phyloP scores from a whole-genome alignment of 1,140 invertebrate genomes.

The Lepidostoma basale region DNA sequence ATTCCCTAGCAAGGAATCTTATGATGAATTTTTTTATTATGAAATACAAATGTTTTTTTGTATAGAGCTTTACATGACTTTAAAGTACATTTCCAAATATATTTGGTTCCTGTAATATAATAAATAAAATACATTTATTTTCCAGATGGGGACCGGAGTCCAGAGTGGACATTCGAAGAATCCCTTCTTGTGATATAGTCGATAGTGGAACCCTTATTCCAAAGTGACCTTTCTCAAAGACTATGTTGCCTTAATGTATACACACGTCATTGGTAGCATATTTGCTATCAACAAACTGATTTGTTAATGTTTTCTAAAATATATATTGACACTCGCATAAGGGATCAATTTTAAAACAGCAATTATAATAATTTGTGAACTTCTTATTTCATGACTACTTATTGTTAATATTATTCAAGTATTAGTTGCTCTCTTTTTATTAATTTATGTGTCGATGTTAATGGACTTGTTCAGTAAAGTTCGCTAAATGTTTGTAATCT shows the following conservation, averaged over 20 bases:
- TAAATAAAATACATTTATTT: background rate
- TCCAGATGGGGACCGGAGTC: slow-evolving; percentile 37
- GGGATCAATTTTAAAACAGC: slow-evolving; percentile 17
- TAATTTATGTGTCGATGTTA: slow-evolving; percentile 17
- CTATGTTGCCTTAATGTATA: slow-evolving; percentile 41
- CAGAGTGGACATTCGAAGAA: slow-evolving; percentile 41
- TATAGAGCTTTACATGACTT: too few relatives aligned
- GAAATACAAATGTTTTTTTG: too few relatives aligned
- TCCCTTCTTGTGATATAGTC: slow-evolving; percentile 44
- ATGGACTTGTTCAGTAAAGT: background rate
- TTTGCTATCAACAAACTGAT: slow-evolving; percentile 35
- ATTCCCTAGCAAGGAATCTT: too few relatives aligned
- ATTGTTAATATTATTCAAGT: slow-evolving; percentile 35
- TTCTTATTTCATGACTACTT: slow-evolving; percentile 28
- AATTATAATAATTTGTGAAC: slow-evolving; percentile 17
- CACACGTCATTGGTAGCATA: slow-evolving; percentile 24
- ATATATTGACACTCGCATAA: slow-evolving; percentile 24
- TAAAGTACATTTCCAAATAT: too few relatives aligned
- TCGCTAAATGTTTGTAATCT: slow-evolving; percentile 17
- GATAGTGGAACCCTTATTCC: slow-evolving; percentile 15
- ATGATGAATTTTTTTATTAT: too few relatives aligned
- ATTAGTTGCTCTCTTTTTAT: slow-evolving; percentile 41
- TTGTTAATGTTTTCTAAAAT: too few relatives aligned
- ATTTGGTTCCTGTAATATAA: too few relatives aligned
- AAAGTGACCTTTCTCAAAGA: slow-evolving; percentile 44